Conservation (phyloP, 2,888 invertebrate genomes). For the Glyphotaelius pellucidus region DNA sequence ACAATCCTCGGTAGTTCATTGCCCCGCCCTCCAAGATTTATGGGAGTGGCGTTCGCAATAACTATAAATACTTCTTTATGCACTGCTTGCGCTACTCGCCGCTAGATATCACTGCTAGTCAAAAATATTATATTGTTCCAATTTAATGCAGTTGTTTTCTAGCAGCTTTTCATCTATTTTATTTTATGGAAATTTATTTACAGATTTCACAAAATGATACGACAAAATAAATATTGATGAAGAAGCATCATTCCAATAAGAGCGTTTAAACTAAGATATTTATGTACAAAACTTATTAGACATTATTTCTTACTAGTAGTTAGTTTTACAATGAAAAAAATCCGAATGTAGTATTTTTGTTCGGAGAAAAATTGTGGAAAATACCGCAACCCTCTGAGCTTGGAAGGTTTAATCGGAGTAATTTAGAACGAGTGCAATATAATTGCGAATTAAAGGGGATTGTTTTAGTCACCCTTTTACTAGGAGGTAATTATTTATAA, state of each 20-base stretch:
- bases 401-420: background rate
- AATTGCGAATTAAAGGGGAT: conserved; percentile 36
- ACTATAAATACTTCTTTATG: conserved; percentile 51
- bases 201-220: no score
- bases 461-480: conserved; percentile 39
- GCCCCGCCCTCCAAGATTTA: conserved; percentile 66
- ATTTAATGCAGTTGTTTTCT: background rate
- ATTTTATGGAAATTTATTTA: background rate
- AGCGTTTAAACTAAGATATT: no score
- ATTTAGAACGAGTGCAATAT: conserved; percentile 64
- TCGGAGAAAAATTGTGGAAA: background rate
- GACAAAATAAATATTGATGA: no score
- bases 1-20: conserved; percentile 63
- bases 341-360: background rate
- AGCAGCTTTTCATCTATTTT: no score
- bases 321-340: background rate
- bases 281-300: background rate
- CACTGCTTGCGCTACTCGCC: conserved; percentile 69
- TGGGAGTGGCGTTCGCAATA: conserved; percentile 64
- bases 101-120: conserved; percentile 71
- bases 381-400: background rate
- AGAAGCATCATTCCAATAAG: no score
- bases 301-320: background rate
- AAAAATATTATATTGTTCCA: background rate
- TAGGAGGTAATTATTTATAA: conserved; percentile 25